Base-by-base conservation (phyloP, 1,140 invertebrate genomes). In the Mamestra configurata region DNA sequence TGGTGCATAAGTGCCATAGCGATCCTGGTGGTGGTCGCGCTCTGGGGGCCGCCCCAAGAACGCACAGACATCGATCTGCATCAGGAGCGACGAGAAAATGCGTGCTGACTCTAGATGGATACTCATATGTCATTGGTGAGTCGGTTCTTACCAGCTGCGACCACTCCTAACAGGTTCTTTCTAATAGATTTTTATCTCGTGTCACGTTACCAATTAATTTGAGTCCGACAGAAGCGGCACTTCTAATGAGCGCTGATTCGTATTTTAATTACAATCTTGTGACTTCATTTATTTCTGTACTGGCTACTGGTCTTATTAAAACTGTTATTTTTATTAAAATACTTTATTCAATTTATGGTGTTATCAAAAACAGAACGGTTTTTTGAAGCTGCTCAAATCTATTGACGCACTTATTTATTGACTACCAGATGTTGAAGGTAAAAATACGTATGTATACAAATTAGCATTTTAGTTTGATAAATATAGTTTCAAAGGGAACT, bases 51-150 rank as follows among this genome's bases (percentile, higher is more conserved):
- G 80, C 83, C n/a, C 90, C 93, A 11, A 88, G 91, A 72, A 82
- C 89, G 7, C 82, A 88, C 24, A 90, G 93, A 61, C 93, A 95
- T 86, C 88, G 94, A 77, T 92, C 94, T 18, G 88, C 93, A 5
- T 95, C 94, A 46, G 92, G 95, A 73, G 96, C 96, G 68, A 95
- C 96, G 11, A 96, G 96, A 85, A 97, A 97, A 94, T 98, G 97
- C 92, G 97, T 97, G 35, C 96, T 97, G 64, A 98, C 97, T 27
- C 95, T 98, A 68, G 97, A 97, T 88, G 97, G 97, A 86, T 97
- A 97, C 94, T 97, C 96, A 79, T 98, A 98, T 91, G 97, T 98
- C 84, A 98, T 98, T 95, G 97, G 97, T 98, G 95, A 97, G 97
- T 95, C 11, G 40, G 13, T 70, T 13, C 15, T 22, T 20, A 40